Evolutionary conservation across 2,797 vertebrate genomes (phyloP), one percentile per base, ranked within the genome.

Genomic region (Muscicapa comitata): DNA sequence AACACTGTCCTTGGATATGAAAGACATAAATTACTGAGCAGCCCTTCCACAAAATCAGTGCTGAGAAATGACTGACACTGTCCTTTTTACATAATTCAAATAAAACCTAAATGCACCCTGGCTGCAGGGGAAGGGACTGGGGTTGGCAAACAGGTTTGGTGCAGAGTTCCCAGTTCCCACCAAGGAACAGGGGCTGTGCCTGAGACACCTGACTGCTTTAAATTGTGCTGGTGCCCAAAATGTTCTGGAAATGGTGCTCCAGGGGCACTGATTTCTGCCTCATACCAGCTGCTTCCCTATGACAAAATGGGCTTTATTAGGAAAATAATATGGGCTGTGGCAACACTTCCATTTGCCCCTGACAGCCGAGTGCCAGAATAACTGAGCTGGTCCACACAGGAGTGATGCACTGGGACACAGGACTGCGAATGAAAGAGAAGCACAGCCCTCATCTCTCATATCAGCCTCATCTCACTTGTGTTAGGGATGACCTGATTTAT

Each of bases 361-460:
- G 15, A 15, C 26, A 63, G 59, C 45, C 0, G 1, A 42, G 25
- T 15, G 48, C 45, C 6, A 5, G 26, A 59, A 6, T 17, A 51
- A 37, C 48, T 18, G 53, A 40, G 38, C 68, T 51, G 54, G n/a
- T 31, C 31, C 61, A 25, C 47, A 6, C 2, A 61, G 54, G 19
- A 58, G 23, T 6, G 31, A 31, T 13, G 51, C 13, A 3, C 26
- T 62, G 53, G 62, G 47, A 76, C 29, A 53, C 0, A 2, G 45
- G n/a, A 15, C 37, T 90, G 57, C 37, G 0, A 2, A 5, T 0
- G 0, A 23, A 90, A 45, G 26, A 33, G 38, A 6, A 65, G 45
- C 26, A 38, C 31, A 47, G 31, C 29, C 35, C 23, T 51, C 25
- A 20, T 23, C n/a, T 61, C 28, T 62, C 31, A 2, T 26, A n/a